These are phyloP conservation scores for Zaprionus tsacasi DNA, from an alignment of 1,140 invertebrate genomes.

Conservation along the genomic window DNA sequence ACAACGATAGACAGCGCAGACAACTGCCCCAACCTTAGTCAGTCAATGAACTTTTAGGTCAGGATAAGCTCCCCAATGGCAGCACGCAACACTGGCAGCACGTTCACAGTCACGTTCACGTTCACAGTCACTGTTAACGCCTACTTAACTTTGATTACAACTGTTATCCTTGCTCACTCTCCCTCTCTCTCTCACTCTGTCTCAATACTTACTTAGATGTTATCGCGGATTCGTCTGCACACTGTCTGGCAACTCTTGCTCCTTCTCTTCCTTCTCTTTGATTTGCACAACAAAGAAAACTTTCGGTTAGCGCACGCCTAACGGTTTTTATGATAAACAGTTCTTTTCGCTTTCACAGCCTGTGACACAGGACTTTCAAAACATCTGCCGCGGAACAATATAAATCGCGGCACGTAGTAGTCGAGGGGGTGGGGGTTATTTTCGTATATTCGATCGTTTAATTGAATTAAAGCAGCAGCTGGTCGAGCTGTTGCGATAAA, in stretches of 20 bases:
- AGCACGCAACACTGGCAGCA: constrained; percentile 57
- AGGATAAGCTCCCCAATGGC: constrained; percentile 28
- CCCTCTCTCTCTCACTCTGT: constrained; percentile 21
- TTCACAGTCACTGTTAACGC: constrained; percentile 9
- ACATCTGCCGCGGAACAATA: constrained; percentile 53
- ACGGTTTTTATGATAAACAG: constrained; percentile 47
- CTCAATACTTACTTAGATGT: constrained; percentile 31
- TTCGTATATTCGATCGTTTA: constrained; percentile 67
- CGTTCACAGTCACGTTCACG: not conserved
- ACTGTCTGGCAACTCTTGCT: constrained; percentile 15
- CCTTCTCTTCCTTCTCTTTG: constrained; percentile 35
- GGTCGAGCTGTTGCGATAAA: constrained; percentile 33
- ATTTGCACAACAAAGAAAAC: constrained; percentile 69
- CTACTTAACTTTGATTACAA: constrained; percentile 13
- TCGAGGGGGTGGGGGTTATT: constrained; percentile 7
- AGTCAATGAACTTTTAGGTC: constrained; percentile 78
- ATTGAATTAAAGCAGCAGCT: constrained; percentile 68
- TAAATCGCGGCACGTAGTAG: constrained; percentile 2
- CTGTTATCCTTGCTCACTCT: constrained; percentile 8
- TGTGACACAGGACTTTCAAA: constrained; percentile 53
- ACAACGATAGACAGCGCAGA: constrained; percentile 17
- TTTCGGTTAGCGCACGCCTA: constrained; percentile 54
- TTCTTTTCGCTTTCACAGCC: constrained; percentile 51
- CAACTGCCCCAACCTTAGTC: constrained; percentile 49
- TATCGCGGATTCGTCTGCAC: constrained; percentile 17